Evolutionary conservation across 2,797 vertebrate species (phyloP), one percentile per base, ranked within the genome.

Genomic region (Sebastolobus alascanus): DNA sequence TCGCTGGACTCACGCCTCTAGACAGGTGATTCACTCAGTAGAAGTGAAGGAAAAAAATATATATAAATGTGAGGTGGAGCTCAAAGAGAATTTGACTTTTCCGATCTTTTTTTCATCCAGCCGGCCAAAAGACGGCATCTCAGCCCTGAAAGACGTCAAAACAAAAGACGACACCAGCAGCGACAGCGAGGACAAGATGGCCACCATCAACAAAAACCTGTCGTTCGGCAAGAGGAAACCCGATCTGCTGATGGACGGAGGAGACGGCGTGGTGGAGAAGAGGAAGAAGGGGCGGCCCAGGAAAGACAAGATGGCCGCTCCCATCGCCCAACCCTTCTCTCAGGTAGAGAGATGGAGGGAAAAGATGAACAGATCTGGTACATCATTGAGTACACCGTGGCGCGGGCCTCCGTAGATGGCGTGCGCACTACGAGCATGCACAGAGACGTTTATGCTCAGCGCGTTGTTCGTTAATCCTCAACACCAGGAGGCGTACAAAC

Each of bases 211-310:
- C 79, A 99, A 97, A 84, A 95, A 97, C 4, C 90, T 96, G 81
- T 89, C 96, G 0, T 93, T 96, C 13, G 93, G 93, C 82, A 99
- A 99, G 91, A 92, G 98, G 76, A 99, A 98, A 90, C 91, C 96
- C 2, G 98, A 99, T 43, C 93, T 96, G 2, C 80, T 93, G 86
- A 68, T 95, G 87, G 98, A 99, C 3, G 96, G 93, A n/a, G 92
- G 20, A 6, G 98, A 98, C 1, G 38, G 63, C 86, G 97, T 97
- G 3, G 96, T 97, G 80, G 98, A 99, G 90, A 99, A 99, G 94
- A 98, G 96, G 94, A 99, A 97, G 84, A 99, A 99, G 91, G 98
- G 98, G 12, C 95, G 98, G 52, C 98, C 98, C 7, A 93, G 98
- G 80, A 99, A 99, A 92, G 98, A 99, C 37, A 97, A 99, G 75